Evolutionary conservation across 2,797 vertebrate species (phyloP).

Genomic region (Helicolenus hilgendorfi): DNA sequence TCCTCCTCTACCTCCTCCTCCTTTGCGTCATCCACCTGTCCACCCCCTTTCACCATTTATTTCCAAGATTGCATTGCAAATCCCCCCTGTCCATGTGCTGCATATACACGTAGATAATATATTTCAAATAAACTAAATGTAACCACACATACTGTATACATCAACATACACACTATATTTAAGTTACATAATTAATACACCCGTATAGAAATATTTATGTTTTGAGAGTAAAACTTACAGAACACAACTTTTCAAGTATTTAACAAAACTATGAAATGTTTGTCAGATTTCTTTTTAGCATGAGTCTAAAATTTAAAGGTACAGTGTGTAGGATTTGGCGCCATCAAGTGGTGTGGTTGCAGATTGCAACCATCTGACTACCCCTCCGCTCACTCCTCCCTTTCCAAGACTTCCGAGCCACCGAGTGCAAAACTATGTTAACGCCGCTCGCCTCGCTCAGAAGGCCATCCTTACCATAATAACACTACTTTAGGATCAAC

Average conservation of each 20-base stretch:
- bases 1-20: constrained; percentile 9
- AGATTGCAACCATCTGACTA: too few species aligned
- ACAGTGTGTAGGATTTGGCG: too few species aligned
- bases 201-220: neutral
- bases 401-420: too few species aligned
- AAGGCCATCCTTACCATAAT: too few species aligned
- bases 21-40: constrained; percentile 51
- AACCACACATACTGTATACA: neutral
- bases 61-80: constrained; percentile 5
- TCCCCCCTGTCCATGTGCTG: neutral
- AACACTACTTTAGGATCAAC: too few species aligned
- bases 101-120: neutral
- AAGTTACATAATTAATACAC: too few species aligned
- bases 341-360: too few species aligned
- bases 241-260: neutral
- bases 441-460: too few species aligned
- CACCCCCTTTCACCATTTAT: constrained; percentile 26
- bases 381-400: rapidly evolving
- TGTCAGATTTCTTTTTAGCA: neutral
- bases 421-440: too few species aligned
- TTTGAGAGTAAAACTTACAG: neutral
- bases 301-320: neutral
- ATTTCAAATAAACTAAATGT: neutral
- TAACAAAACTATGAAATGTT: neutral
- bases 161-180: neutral